A percentile compares a stretch with the other conserved stretches of the same genome.
These are phyloP conservation scores for Heliconius congener DNA, from an alignment of 1,140 invertebrate genomes.

Conservation along the genomic window DNA sequence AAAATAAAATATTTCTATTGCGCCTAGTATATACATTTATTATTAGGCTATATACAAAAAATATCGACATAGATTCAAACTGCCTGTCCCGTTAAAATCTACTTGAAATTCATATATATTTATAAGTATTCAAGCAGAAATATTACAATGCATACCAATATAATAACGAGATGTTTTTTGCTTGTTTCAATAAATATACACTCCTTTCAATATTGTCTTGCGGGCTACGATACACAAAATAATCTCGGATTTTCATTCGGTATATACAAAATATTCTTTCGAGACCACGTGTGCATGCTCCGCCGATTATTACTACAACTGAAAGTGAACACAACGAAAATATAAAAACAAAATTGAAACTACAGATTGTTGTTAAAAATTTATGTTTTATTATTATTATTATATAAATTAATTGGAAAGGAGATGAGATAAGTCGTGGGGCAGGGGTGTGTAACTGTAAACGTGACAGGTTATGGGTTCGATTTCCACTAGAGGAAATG, in stretches of 20 bases:
- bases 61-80: background rate
- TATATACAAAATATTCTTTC: constrained; percentile 62
- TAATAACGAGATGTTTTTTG: constrained; percentile 17
- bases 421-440: no score
- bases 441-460: no score
- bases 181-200: constrained; percentile 66
- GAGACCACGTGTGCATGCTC: constrained; percentile 62
- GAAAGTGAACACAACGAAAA: constrained; percentile 1
- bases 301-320: constrained; percentile 66
- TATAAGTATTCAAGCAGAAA: background rate
- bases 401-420: no score
- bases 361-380: background rate
- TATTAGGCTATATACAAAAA: no score
- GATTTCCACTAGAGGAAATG: no score
- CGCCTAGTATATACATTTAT: no score
- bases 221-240: constrained; percentile 61
- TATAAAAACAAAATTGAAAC: constrained; percentile 4
- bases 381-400: background rate
- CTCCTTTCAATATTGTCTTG: constrained; percentile 68
- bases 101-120: background rate
- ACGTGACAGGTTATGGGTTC: no score
- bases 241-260: constrained; percentile 49
- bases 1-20: no score
- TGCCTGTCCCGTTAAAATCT: background rate
- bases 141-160: constrained; percentile 11